These are phyloP conservation scores for Hozukius guyotensis DNA, from an alignment of 2,797 vertebrate species.

Conservation along the genomic window DNA sequence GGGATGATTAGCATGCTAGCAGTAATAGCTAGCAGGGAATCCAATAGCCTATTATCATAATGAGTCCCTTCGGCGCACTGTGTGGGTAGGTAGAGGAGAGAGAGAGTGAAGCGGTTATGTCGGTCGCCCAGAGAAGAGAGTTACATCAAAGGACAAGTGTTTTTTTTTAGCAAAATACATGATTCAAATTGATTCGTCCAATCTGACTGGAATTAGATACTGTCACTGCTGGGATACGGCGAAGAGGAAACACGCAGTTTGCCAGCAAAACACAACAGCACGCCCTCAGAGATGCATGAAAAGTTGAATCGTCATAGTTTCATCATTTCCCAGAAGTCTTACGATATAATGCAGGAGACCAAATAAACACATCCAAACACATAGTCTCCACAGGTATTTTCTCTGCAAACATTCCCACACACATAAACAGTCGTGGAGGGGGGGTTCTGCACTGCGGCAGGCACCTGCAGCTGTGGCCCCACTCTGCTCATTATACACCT, in stretches of 20 bases:
- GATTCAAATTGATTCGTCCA: constrained; percentile 60
- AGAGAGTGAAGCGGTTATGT: constrained; percentile 13
- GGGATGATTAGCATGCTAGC: constrained; percentile 72
- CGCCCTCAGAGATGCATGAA: not conserved
- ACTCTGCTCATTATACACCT: constrained; percentile 31
- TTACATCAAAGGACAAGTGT: constrained; percentile 53
- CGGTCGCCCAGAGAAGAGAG: constrained; percentile 23
- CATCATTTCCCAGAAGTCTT: not conserved
- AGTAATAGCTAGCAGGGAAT: constrained; percentile 74
- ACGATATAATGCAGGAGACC: not conserved
- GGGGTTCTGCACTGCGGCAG: constrained; percentile 32
- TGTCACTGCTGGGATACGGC: constrained; percentile 35
- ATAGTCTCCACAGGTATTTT: constrained; percentile 2
- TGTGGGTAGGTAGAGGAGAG: constrained; percentile 31
- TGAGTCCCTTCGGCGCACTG: constrained; percentile 58
- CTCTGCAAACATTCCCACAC: not conserved
- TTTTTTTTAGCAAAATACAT: constrained; percentile 30
- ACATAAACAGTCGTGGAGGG: not conserved
- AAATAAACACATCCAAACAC: not conserved
- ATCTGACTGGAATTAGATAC: constrained; percentile 41
- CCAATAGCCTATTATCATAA: constrained; percentile 74
- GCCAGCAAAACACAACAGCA: not conserved
- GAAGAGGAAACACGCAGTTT: not conserved
- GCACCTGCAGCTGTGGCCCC: constrained; percentile 35
- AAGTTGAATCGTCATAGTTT: not conserved